Base-by-base conservation (phyloP, 2,888 invertebrate species). In the Elmis aenea region DNA sequence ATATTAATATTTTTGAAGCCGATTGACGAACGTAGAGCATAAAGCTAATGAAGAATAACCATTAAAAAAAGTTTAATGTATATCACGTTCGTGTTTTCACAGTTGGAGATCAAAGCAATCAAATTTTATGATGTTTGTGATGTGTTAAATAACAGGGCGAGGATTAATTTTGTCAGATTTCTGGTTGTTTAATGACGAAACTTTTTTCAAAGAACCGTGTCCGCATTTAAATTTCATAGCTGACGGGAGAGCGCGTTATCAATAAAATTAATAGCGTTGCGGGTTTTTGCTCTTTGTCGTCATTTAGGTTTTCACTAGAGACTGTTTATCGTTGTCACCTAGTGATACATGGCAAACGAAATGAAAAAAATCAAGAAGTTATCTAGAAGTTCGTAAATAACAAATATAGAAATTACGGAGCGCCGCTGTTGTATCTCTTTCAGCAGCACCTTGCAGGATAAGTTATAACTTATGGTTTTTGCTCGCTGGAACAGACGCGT, bases 231-330 rank as follows among this genome's bases (percentile, higher is more conserved):
- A 46, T 43, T 45, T 46, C 25, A 35, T 27, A 39, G 41, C 38
- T 39, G 45, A 48, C 41, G 37, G 50, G 48, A n/a, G 38, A 44
- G 43, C 45, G 47, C 51, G 56, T 57, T 61, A 61, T 61, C 59
- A 52, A 54, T 55, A 57, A 56, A 58, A 61, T 58, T 57, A 59
- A 61, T 61, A 58, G 59, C 54, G 40, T n/a, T n/a, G 41, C 45
- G 47, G 50, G 50, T 51, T 52, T 53, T 56, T 55, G 51, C 52
- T 53, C 50, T 50, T n/a, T 54, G 54, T 55, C 55, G 52, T 55
- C 52, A 52, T 53, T 54, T 51, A 33, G 42, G 43, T 46, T 43
- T 47, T 45, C 49, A 44, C 45, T 32, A 39, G 52, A 51, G 50
- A 51, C 51, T 50, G 50, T 56, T 56, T 56, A 56, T 55, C 53